Evolutionary conservation across 2,888 invertebrate species (phyloP).

Genomic region (Furcula furcula): DNA sequence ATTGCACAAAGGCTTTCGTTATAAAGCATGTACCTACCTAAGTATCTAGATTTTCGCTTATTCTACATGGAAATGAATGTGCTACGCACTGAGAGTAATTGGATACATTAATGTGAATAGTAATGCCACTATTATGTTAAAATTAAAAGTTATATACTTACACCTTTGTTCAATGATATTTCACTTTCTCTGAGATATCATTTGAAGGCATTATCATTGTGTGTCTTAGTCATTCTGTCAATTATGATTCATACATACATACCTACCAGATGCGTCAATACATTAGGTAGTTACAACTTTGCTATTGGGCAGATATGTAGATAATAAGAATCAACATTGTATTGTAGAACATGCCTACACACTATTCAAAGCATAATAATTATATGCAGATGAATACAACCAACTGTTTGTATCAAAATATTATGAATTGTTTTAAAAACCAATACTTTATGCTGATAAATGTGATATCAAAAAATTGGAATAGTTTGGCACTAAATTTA

Average conservation of each 20-base stretch:
- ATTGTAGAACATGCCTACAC: neutral
- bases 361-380: neutral
- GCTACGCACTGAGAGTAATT: constrained; percentile 32
- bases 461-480: constrained; percentile 14
- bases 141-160: constrained; percentile 28
- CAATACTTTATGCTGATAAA: neutral
- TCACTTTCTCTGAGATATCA: constrained; percentile 18
- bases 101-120: constrained; percentile 15
- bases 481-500: constrained; percentile 42
- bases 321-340: constrained; percentile 14
- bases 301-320: constrained; percentile 11
- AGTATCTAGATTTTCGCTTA: too few relatives aligned
- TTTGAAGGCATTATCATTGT: constrained; percentile 17
- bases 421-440: too few relatives aligned
- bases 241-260: constrained; percentile 31
- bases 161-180: constrained; percentile 23
- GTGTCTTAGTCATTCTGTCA: constrained; percentile 29
- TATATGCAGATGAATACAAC: neutral
- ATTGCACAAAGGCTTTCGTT: constrained; percentile 45
- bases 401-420: constrained; percentile 1
- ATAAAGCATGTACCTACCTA: constrained; percentile 13
- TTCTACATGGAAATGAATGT: too few relatives aligned
- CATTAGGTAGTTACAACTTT: constrained; percentile 8
- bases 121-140: constrained; percentile 17
- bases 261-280: constrained; percentile 19